Evolutionary conservation across 2,113 vertebrate genomes (phyloP).

Genomic region (Hyaena hyaena): DNA sequence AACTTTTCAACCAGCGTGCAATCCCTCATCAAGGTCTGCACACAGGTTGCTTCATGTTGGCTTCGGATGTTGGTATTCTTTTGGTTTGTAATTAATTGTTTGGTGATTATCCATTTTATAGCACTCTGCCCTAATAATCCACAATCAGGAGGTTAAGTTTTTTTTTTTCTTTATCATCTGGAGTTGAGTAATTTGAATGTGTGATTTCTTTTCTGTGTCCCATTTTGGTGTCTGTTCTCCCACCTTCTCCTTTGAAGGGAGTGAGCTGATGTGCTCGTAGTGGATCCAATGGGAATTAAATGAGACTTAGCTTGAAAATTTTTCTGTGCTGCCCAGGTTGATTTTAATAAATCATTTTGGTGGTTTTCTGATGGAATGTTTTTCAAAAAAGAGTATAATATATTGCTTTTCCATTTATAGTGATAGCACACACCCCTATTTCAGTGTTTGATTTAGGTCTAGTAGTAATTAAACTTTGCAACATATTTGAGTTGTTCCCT

Average conservation of each 20-base stretch:
- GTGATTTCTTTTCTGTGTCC: not conserved
- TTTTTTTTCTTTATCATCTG: not conserved
- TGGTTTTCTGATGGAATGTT: conserved; percentile 36
- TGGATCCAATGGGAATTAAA: not conserved
- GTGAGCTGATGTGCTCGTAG: not conserved
- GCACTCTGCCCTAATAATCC: not conserved
- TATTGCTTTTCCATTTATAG: not conserved
- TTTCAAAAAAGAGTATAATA: not conserved
- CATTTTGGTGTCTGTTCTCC: not conserved
- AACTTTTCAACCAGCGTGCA: not conserved
- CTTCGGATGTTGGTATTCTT: not conserved
- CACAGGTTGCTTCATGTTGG: not conserved
- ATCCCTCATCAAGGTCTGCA: not conserved
- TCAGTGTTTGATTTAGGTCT: not conserved
- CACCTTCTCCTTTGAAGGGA: not conserved
- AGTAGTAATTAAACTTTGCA: not conserved
- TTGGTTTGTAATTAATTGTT: not conserved
- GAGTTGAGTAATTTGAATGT: not conserved
- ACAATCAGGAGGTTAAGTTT: not conserved
- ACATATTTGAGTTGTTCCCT: not conserved
- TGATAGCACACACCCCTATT: not conserved
- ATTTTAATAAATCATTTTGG: not conserved
- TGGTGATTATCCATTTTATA: not conserved
- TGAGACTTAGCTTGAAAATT: not conserved
- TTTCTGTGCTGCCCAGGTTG: not conserved